A percentile compares a stretch with the other conserved stretches of the same genome.
phyloP scores from a whole-genome alignment of 2,888 invertebrate species.

The Mesochorus sp. region DNA sequence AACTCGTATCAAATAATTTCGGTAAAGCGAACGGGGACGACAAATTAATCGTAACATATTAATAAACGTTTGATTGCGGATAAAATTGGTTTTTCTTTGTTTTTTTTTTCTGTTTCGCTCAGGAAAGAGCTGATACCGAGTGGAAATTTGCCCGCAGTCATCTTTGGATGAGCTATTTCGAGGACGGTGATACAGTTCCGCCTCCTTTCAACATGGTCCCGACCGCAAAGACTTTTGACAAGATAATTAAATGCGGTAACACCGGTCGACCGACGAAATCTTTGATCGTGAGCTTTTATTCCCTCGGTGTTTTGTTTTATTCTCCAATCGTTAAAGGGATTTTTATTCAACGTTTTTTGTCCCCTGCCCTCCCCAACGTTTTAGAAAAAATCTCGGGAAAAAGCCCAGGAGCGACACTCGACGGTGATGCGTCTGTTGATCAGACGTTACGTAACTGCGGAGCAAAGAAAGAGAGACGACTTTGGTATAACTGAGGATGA shows the following conservation, averaged over 20 bases:
- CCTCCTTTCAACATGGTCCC: conserved; percentile 97
- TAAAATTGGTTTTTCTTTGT: not conserved
- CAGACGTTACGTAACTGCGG: conserved; percentile 94
- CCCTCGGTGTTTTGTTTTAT: too few species aligned
- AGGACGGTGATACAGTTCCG: conserved; percentile 95
- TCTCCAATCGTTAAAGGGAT: not conserved
- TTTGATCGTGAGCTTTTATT: conserved; percentile 86
- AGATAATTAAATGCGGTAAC: conserved; percentile 83
- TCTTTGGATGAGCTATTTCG: conserved; percentile 98
- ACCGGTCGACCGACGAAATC: conserved; percentile 84
- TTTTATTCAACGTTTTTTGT: not conserved
- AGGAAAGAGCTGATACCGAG: conserved; percentile 97
- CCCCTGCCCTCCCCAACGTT: not conserved
- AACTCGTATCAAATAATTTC: conserved; percentile 99
- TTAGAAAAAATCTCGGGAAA: conserved; percentile 89
- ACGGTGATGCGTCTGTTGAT: conserved; percentile 94
- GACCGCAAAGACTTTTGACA: conserved; percentile 88
- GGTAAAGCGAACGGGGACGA: conserved; percentile 83
- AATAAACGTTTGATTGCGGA: not conserved
- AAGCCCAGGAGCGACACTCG: conserved; percentile 89
- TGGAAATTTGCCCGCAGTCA: conserved; percentile 99
- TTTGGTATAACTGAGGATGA: conserved; percentile 98
- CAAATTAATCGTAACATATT: not conserved
- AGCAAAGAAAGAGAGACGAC: conserved; percentile 94
- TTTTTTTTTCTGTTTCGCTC: conserved; percentile 60